These are phyloP conservation scores for Kryptolebias marmoratus DNA, from an alignment of 2,113 vertebrate species.

Conservation along the genomic window DNA sequence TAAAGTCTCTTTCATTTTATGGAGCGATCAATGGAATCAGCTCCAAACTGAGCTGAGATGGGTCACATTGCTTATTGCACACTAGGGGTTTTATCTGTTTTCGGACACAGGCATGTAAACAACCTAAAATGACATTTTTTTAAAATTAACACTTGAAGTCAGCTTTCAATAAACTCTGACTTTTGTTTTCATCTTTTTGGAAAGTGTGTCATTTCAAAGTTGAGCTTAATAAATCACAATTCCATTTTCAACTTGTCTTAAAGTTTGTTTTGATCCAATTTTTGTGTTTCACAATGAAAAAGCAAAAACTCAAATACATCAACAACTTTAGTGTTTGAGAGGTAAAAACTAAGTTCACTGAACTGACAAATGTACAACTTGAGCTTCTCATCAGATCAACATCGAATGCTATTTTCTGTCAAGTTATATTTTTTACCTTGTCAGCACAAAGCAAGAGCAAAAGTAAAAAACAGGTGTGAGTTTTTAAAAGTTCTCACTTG, in stretches of 20 bases:
- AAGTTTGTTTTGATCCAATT: not conserved
- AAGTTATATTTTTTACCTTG: no score
- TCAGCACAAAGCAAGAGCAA: no score
- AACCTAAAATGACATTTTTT: conserved; percentile 5
- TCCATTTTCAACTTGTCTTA: conserved; percentile 18
- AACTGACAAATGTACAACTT: no score
- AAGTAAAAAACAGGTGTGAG: no score
- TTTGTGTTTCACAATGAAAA: not conserved
- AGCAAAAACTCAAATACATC: no score
- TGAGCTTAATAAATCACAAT: conserved; percentile 1
- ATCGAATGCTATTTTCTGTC: no score
- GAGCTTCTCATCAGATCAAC: no score
- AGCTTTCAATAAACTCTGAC: conserved; percentile 17
- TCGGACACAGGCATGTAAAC: not conserved
- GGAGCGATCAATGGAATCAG: not conserved
- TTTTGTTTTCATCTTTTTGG: conserved; percentile 10
- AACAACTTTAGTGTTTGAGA: no score
- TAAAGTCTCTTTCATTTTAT: no score
- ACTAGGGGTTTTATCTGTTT: not conserved
- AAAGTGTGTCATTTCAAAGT: conserved; percentile 19
- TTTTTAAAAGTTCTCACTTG: no score
- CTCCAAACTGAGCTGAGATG: not conserved
- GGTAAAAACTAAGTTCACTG: no score
- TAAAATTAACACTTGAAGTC: conserved; percentile 6
- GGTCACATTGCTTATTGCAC: not conserved